phyloP scores from a whole-genome alignment of 2,888 invertebrate species.

The Cryptus armator region DNA sequence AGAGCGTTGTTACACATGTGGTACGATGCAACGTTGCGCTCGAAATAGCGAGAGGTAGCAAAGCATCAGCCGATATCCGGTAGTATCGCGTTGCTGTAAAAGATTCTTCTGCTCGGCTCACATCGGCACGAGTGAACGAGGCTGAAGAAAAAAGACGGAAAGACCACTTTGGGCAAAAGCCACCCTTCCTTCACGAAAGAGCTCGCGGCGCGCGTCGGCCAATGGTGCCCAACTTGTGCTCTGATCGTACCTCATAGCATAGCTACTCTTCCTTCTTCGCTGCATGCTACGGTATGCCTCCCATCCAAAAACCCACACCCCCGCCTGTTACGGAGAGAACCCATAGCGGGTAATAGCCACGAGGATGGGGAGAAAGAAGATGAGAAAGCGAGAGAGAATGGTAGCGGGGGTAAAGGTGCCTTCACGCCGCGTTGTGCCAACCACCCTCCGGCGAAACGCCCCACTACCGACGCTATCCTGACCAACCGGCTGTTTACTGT shows the following conservation, averaged over 20 bases:
- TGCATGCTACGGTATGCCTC: conserved; percentile 7
- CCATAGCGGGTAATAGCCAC: conserved; percentile 3
- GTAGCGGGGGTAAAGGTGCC: conserved; percentile 64
- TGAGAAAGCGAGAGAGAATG: conserved; percentile 28
- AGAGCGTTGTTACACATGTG: conserved; percentile 12
- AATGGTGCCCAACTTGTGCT: conserved; percentile 54
- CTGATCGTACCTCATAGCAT: conserved; percentile 16
- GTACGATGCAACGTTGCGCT: neutral
- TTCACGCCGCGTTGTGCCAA: conserved; percentile 68
- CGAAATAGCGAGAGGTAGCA: conserved; percentile 24
- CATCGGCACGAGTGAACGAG: conserved; percentile 36
- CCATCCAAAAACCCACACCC: conserved; percentile 33
- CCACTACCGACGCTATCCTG: conserved; percentile 81
- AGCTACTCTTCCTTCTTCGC: neutral
- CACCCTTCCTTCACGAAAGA: conserved; percentile 55
- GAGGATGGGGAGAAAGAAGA: conserved; percentile 7
- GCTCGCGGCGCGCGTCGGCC: conserved; percentile 68
- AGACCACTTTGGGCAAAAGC: conserved; percentile 63
- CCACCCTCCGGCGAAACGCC: conserved; percentile 71
- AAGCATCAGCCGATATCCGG: conserved; percentile 55
- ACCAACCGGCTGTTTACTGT: conserved; percentile 85
- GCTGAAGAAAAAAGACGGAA: conserved; percentile 1
- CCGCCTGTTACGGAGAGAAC: neutral
- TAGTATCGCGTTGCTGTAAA: conserved; percentile 21
- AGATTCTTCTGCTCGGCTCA: conserved; percentile 39